phyloP scores from a whole-genome alignment of 2,113 vertebrate species.

The Narcine bancroftii region DNA sequence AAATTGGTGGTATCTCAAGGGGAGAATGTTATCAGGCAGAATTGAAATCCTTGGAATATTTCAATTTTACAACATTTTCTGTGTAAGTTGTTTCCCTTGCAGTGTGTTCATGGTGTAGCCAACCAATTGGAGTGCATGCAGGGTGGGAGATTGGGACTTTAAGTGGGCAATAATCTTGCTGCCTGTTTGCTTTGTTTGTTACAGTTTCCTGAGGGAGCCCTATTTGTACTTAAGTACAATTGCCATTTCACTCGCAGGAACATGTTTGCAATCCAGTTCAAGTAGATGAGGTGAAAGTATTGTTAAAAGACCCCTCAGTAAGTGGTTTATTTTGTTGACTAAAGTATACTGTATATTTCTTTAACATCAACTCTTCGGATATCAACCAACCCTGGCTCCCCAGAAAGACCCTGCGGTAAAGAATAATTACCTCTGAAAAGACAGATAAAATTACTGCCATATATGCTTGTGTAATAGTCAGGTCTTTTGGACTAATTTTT shows the following conservation, averaged over 20 bases:
- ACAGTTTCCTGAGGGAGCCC: neutral
- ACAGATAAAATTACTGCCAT: no score
- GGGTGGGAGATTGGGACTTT: neutral
- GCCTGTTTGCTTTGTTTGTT: neutral
- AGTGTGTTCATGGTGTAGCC: neutral
- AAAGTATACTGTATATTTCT: neutral
- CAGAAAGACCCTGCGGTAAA: neutral
- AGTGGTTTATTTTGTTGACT: neutral
- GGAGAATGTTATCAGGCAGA: neutral
- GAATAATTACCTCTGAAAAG: no score
- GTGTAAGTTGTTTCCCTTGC: neutral
- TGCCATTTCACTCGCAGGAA: neutral
- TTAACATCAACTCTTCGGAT: neutral
- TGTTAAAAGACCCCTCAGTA: neutral
- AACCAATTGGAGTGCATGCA: neutral
- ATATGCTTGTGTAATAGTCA: no score
- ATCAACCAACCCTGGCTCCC: neutral
- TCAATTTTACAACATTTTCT: neutral
- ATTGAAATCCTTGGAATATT: neutral
- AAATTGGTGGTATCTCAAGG: neutral
- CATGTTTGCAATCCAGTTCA: neutral
- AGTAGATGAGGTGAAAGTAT: neutral
- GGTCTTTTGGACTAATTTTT: no score
- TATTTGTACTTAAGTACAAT: neutral
- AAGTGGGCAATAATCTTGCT: neutral